Evolutionary conservation across 1,140 invertebrate genomes (phyloP).

Genomic region (Brachionus plicatilis): DNA sequence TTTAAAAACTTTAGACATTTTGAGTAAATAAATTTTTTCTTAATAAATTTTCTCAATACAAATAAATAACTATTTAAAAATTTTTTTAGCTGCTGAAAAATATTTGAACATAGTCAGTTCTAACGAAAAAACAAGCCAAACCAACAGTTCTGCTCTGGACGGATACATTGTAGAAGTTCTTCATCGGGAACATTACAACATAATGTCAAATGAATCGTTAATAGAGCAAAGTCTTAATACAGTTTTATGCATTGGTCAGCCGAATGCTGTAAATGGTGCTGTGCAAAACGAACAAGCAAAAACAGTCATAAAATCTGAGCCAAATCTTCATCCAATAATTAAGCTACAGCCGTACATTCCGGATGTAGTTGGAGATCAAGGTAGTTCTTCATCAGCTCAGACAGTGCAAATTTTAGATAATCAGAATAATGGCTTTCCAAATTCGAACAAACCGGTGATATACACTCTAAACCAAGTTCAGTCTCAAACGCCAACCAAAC

Average conservation of each 20-base stretch:
- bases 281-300: not conserved
- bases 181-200: constrained; percentile 8
- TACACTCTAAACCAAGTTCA: not conserved
- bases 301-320: not conserved
- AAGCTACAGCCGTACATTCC: constrained; percentile 23
- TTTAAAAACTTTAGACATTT: constrained; percentile 8
- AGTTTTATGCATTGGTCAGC: not conserved
- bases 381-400: not conserved
- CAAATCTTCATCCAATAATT: not conserved
- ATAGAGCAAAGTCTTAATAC: constrained; percentile 14
- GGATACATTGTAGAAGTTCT: constrained; percentile 28
- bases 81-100: not conserved
- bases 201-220: not conserved
- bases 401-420: not conserved
- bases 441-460: not conserved
- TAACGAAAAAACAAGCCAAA: not conserved
- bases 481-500: not conserved
- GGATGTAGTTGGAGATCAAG: not conserved
- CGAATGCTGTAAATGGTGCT: not conserved
- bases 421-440: not conserved
- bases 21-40: not conserved
- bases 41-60: not conserved
- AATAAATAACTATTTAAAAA: not conserved
- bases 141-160: not conserved
- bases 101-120: not conserved